Conservation (phyloP, 2,113 vertebrate genomes). For the Archilochus colubris region DNA sequence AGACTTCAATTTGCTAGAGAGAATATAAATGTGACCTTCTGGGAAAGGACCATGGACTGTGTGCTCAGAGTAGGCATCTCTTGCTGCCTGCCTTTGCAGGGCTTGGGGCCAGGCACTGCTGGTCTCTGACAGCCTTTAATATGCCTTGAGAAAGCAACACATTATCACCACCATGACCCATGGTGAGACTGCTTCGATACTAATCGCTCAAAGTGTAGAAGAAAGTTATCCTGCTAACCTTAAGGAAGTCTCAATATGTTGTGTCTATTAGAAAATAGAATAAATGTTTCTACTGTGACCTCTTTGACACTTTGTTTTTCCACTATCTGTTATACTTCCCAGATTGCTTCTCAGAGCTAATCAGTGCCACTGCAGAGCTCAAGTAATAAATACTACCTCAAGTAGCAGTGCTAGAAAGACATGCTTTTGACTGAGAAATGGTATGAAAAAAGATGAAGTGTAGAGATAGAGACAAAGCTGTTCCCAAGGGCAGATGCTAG, state of each 20-base stretch:
- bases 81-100: background rate
- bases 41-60: fast-evolving
- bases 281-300: background rate
- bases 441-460: background rate
- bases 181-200: background rate
- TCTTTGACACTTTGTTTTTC: background rate
- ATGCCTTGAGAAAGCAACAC: background rate
- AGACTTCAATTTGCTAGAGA: background rate
- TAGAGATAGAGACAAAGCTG: background rate
- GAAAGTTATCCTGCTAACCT: background rate
- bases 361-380: background rate
- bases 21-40: background rate
- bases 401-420: background rate
- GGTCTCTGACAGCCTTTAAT: background rate
- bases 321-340: background rate
- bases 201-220: background rate
- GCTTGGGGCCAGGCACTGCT: background rate
- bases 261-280: background rate
- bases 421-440: background rate
- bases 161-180: background rate
- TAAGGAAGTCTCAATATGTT: background rate
- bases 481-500: background rate
- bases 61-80: background rate
- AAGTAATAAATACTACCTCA: background rate
- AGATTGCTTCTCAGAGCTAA: background rate